phyloP scores from a whole-genome alignment of 2,797 vertebrate species.

The Accipiter badius region DNA sequence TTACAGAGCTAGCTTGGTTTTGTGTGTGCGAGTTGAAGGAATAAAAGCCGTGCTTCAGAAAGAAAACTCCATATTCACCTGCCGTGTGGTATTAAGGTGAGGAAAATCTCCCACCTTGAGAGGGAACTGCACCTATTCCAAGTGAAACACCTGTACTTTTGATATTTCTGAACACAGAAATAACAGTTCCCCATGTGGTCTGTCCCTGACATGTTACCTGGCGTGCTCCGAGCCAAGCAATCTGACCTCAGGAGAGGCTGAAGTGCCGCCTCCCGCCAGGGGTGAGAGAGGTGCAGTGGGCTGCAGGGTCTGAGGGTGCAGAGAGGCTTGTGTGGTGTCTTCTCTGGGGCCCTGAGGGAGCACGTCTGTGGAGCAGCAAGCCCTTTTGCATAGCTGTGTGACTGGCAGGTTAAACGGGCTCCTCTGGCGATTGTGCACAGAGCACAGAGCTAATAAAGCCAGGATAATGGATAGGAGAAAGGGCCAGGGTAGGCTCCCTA shows the following conservation, averaged over 20 bases:
- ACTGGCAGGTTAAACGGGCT: not conserved
- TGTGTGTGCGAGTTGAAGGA: not conserved
- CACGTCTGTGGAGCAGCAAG: not conserved
- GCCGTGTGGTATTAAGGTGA: not conserved
- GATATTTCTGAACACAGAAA: not conserved
- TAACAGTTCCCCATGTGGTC: not conserved
- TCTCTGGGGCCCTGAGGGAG: not conserved
- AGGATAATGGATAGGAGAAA: not conserved
- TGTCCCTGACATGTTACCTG: not conserved
- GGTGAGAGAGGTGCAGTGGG: not conserved
- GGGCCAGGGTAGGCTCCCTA: not conserved
- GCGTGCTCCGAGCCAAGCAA: not conserved
- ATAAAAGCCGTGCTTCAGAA: not conserved
- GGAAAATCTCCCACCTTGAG: not conserved
- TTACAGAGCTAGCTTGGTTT: not conserved
- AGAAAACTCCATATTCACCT: not conserved
- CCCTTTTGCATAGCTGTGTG: not conserved
- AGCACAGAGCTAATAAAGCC: not conserved
- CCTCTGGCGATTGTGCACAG: not conserved
- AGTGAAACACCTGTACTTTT: not conserved
- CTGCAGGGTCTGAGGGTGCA: not conserved
- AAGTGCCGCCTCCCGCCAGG: not conserved
- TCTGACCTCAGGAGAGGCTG: not conserved
- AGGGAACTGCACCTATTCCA: not conserved
- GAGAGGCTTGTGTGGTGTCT: not conserved